These are phyloP conservation scores for Eueides isabella DNA, from an alignment of 1,140 invertebrate species.

Conservation along the genomic window DNA sequence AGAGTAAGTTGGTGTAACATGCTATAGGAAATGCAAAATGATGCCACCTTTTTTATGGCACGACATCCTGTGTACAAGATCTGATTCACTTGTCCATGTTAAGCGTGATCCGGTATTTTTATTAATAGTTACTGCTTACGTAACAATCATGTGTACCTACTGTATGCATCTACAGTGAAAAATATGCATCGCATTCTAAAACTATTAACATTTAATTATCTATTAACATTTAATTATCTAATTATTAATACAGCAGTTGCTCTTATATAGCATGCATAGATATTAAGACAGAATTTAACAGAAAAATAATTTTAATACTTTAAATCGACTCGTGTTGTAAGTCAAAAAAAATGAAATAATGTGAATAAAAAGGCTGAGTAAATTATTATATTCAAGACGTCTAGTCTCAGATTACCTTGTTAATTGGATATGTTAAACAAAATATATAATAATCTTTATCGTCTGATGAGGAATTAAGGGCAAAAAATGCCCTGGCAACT, in stretches of 20 bases:
- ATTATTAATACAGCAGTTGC: too few species aligned
- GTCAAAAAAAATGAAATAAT: neutral
- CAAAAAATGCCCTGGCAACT: slow-evolving; percentile 72
- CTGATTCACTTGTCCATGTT: slow-evolving; percentile 1
- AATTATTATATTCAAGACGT: neutral
- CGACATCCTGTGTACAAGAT: slow-evolving; percentile 8
- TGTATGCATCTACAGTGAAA: neutral
- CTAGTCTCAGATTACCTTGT: slow-evolving; percentile 51
- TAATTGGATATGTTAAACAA: slow-evolving; percentile 62
- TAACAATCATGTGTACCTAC: neutral
- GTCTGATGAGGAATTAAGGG: slow-evolving; percentile 59
- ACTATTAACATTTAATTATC: too few species aligned
- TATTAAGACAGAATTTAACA: neutral
- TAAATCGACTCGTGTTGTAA: neutral
- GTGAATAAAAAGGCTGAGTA: neutral
- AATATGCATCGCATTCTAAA: too few species aligned
- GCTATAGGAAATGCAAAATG: slow-evolving; percentile 22
- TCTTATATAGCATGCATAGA: neutral
- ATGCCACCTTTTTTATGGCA: neutral
- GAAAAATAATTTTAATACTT: neutral
- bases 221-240: too few species aligned
- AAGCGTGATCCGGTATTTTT: neutral
- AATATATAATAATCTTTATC: slow-evolving; percentile 61
- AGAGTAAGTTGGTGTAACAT: neutral
- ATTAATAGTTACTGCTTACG: slow-evolving; percentile 5